A percentile compares a stretch with the other conserved stretches of the same genome.
Conservation (phyloP, 2,113 vertebrate species). For the Bufo bufo region DNA sequence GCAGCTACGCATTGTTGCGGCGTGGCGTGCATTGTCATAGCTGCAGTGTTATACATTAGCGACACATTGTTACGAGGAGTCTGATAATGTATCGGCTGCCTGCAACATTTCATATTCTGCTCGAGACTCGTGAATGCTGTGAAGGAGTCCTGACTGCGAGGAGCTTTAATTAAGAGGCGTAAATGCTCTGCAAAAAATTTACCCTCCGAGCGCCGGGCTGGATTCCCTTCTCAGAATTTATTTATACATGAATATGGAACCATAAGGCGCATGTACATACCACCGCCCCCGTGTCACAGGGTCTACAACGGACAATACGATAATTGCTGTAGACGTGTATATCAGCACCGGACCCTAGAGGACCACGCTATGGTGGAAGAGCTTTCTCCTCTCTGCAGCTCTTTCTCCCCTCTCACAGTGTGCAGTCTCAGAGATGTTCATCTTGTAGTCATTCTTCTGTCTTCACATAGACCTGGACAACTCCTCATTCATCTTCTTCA, state of each 20-base stretch:
- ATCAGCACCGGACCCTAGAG: no score
- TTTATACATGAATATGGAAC: no score
- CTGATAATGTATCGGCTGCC: constrained; percentile 25
- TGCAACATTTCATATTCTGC: background rate
- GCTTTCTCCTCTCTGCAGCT: background rate
- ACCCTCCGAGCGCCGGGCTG: background rate
- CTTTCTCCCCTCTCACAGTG: background rate
- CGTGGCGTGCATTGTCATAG: background rate
- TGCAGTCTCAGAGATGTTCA: background rate
- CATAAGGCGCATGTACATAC: no score
- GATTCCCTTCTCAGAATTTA: no score
- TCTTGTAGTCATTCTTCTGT: no score
- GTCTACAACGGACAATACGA: no score
- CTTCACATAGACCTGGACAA: no score
- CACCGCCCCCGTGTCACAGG: no score
- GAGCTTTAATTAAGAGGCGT: background rate
- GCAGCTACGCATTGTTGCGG: background rate
- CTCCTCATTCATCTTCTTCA: no score
- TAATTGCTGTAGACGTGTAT: no score
- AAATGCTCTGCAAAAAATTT: background rate
- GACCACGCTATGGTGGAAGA: no score
- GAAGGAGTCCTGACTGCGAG: background rate
- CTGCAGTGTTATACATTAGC: background rate
- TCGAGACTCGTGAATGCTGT: background rate
- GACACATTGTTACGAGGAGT: background rate